Percentiles rank a stretch among this genome's conserved stretches.
These are phyloP conservation scores for Calliphora vomitoria DNA, from an alignment of 2,888 invertebrate species.

Conservation along the genomic window DNA sequence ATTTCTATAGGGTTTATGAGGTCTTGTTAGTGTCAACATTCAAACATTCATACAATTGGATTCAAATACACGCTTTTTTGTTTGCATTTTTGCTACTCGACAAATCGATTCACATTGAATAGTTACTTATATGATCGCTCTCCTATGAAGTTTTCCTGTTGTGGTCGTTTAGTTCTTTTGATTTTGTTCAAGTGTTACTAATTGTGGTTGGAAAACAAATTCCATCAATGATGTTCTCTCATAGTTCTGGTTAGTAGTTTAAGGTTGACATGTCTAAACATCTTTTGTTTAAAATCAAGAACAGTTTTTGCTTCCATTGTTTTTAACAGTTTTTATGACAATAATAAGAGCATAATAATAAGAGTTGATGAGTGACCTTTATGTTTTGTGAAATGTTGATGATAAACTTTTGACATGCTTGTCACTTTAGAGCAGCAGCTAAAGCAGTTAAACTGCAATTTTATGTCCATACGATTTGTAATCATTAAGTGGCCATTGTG, in stretches of 20 bases:
- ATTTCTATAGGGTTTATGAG: conserved; percentile 29
- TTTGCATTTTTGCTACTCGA: conserved; percentile 41
- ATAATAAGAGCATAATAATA: neutral
- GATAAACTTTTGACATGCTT: conserved; percentile 64
- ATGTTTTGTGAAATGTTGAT: conserved; percentile 42
- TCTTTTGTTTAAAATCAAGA: conserved; percentile 48
- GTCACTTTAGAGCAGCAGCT: conserved; percentile 41
- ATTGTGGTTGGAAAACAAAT: conserved; percentile 62
- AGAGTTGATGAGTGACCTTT: conserved; percentile 49
- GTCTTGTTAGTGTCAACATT: conserved; percentile 62
- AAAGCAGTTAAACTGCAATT: conserved; percentile 35
- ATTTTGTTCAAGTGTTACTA: conserved; percentile 67
- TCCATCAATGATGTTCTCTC: conserved; percentile 9
- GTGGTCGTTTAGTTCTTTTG: conserved; percentile 19
- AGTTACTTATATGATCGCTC: neutral
- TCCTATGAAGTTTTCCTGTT: neutral
- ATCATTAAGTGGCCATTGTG: conserved; percentile 61
- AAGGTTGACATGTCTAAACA: conserved; percentile 59
- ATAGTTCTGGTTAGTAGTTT: conserved; percentile 32
- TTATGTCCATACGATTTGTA: conserved; percentile 54
- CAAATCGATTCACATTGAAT: conserved; percentile 39
- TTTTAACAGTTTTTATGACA: neutral
- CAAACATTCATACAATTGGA: neutral
- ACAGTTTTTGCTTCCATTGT: neutral
- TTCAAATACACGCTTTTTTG: conserved; percentile 31